Conservation (phyloP, 2,113 vertebrate genomes). For the Vidua chalybeata region DNA sequence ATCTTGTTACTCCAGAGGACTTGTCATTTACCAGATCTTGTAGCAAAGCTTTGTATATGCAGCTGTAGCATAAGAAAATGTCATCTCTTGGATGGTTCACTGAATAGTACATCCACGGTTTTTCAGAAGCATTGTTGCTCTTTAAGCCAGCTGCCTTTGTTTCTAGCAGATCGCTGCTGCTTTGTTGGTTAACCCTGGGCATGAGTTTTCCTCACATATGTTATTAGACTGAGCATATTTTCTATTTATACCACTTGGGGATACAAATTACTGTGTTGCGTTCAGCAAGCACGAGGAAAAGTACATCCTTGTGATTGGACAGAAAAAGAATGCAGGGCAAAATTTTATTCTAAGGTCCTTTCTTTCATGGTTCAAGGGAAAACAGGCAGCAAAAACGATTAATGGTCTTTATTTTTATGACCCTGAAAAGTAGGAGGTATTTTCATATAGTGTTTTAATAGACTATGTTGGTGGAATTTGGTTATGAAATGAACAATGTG, state of each 20-base stretch:
- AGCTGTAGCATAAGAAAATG: constrained; percentile 10
- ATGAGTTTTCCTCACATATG: constrained; percentile 62
- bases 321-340: not conserved
- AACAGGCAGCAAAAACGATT: not conserved
- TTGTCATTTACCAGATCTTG: not conserved
- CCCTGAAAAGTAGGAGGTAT: not conserved
- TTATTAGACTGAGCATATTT: constrained; percentile 65
- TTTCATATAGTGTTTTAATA: not conserved
- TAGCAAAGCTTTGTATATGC: constrained; percentile 11
- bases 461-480: not conserved
- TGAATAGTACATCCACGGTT: constrained; percentile 17
- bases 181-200: constrained; percentile 67
- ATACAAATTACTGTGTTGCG: constrained; percentile 36
- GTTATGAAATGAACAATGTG: not conserved
- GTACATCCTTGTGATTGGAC: not conserved
- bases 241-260: constrained; percentile 64
- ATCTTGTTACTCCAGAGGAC: not conserved
- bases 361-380: not conserved
- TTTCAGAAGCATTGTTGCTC: constrained; percentile 6
- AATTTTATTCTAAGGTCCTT: not conserved
- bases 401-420: not conserved
- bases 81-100: not conserved
- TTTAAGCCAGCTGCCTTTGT: constrained; percentile 45
- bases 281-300: not conserved
- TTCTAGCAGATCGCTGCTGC: not conserved